Evolutionary conservation across 2,888 invertebrate genomes (phyloP).

Genomic region (Coelogynopora nodosa): DNA sequence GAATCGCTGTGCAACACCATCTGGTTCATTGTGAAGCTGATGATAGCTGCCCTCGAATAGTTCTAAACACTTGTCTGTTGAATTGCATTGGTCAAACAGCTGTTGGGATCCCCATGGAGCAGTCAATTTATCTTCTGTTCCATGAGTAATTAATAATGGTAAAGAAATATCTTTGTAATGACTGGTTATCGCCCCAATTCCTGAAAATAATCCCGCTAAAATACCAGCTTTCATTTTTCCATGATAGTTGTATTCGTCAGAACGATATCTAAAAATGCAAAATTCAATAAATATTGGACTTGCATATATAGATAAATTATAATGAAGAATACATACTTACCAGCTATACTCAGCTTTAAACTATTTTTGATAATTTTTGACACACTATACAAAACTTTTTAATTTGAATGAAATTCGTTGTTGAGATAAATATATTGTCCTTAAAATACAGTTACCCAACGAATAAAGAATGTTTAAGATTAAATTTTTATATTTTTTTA

Average conservation of each 20-base stretch:
- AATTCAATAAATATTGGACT: no score
- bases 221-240: neutral
- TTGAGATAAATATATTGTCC: no score
- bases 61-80: neutral
- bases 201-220: neutral
- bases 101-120: neutral
- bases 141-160: slow-evolving; percentile 25
- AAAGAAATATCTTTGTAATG: neutral
- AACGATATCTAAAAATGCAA: neutral
- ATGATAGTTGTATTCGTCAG: neutral
- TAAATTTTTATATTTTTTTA: no score
- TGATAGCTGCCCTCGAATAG: neutral
- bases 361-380: no score
- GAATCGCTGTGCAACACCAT: neutral
- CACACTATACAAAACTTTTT: no score
- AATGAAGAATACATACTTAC: no score
- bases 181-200: neutral
- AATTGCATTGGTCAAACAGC: neutral
- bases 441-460: no score
- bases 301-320: no score
- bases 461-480: no score
- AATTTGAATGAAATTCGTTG: no score
- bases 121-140: neutral
- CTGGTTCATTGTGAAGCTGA: slow-evolving; percentile 18
- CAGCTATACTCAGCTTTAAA: no score